Percentiles rank a stretch among this genome's conserved stretches.
phyloP scores from a whole-genome alignment of 2,888 invertebrate genomes.

The Epistrophella euchroma region DNA sequence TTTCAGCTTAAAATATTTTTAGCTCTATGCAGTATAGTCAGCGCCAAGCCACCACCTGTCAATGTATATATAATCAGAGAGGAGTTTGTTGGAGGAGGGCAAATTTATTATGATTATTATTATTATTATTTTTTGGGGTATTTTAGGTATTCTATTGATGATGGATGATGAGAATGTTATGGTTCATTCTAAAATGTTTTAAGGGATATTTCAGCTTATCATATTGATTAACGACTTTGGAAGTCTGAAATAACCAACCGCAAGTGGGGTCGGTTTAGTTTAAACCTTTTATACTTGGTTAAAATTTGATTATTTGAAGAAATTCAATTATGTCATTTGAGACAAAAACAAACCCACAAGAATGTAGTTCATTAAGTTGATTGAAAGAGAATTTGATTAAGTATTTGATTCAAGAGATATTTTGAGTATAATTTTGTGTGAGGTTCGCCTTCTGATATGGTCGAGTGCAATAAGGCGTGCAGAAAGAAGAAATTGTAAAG shows the following conservation, averaged over 20 bases:
- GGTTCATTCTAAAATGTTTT: background rate
- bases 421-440: background rate
- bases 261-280: slow-evolving; percentile 20
- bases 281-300: slow-evolving; percentile 9
- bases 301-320: background rate
- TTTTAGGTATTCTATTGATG: slow-evolving; percentile 8
- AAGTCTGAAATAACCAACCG: slow-evolving; percentile 13
- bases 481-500: too few relatives aligned
- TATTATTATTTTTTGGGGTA: slow-evolving; percentile 10
- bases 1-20: slow-evolving; percentile 37
- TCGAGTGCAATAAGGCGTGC: too few relatives aligned
- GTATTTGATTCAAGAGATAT: background rate
- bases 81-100: background rate
- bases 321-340: background rate
- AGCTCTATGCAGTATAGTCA: background rate
- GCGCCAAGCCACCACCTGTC: background rate
- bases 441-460: too few relatives aligned
- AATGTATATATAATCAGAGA: background rate
- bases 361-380: slow-evolving; percentile 8
- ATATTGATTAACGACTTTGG: slow-evolving; percentile 35
- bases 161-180: background rate
- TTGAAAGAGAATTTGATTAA: background rate
- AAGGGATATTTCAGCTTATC: background rate
- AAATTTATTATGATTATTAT: slow-evolving; percentile 16
- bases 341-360: background rate